Conservation (phyloP, 1,140 invertebrate genomes). For the Drosophila jambulina region DNA sequence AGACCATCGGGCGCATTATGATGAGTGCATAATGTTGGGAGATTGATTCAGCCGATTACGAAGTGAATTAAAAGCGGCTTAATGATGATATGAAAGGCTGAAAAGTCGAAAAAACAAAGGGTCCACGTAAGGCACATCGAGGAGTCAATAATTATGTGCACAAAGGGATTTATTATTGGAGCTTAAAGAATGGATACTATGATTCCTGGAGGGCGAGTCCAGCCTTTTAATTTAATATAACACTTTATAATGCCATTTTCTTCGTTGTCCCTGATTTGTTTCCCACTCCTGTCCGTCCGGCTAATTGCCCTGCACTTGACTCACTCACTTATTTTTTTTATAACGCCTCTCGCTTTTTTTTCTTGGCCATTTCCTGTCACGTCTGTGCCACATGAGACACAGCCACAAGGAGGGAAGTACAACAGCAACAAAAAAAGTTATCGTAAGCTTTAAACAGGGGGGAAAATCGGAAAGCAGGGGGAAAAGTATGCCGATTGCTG, state of each 20-base stretch:
- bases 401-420: not conserved
- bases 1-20: slow-evolving; percentile 18
- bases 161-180: not conserved
- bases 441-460: not conserved
- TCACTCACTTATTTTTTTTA: not conserved
- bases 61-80: slow-evolving; percentile 18
- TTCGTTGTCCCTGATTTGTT: slow-evolving; percentile 4
- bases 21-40: slow-evolving; percentile 17
- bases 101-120: not conserved
- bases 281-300: not conserved
- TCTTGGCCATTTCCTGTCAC: slow-evolving; percentile 48
- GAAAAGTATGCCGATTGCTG: slow-evolving; percentile 11
- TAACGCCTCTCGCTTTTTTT: not conserved
- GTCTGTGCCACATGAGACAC: slow-evolving; percentile 25
- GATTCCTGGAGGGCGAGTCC: not conserved
- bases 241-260: not conserved
- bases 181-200: not conserved
- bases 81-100: slow-evolving; percentile 7
- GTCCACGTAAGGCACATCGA: not conserved
- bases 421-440: slow-evolving; percentile 25
- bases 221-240: not conserved
- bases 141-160: not conserved
- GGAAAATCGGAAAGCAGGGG: not conserved
- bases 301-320: slow-evolving; percentile 34
- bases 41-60: slow-evolving; percentile 17